Percentiles rank a stretch among this genome's conserved stretches.
Evolutionary conservation across 2,797 vertebrate genomes (phyloP).

Genomic region (Tangara arthus): DNA sequence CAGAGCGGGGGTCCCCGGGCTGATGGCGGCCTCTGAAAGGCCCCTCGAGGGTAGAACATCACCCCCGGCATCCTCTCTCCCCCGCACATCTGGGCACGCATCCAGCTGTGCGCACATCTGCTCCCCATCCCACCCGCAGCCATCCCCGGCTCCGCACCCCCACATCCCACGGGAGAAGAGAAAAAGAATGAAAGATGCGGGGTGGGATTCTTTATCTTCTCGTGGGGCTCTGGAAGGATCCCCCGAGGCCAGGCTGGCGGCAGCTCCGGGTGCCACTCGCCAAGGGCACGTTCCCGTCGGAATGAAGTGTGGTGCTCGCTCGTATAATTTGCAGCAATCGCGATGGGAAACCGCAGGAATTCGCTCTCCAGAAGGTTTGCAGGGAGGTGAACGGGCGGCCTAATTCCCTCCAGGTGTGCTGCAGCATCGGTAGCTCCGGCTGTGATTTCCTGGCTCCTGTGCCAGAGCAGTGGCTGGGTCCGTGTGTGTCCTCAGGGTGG

Average conservation of each 20-base stretch:
- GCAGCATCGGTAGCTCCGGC: background rate
- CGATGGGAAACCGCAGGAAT: constrained; percentile 57
- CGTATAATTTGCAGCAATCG: constrained; percentile 45
- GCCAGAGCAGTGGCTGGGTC: background rate
- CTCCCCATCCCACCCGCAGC: background rate
- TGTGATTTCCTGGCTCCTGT: background rate
- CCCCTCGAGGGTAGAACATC: background rate
- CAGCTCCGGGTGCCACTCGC: background rate
- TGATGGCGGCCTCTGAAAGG: background rate
- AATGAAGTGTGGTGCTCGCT: background rate
- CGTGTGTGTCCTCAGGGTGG: background rate
- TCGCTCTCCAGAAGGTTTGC: constrained; percentile 24
- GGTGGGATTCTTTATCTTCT: background rate
- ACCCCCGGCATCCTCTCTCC: background rate
- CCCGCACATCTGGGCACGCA: background rate
- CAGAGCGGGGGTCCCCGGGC: background rate
- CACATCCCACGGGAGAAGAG: background rate
- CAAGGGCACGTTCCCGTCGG: background rate
- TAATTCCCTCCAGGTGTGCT: constrained; percentile 57
- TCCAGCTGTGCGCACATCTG: background rate
- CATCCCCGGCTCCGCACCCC: accelerated
- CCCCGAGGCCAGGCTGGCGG: background rate
- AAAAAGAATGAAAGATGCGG: accelerated
- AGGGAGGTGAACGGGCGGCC: constrained; percentile 8
- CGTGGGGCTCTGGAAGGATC: background rate